Base-by-base conservation (phyloP, 2,113 vertebrate species). In the Numida meleagris region DNA sequence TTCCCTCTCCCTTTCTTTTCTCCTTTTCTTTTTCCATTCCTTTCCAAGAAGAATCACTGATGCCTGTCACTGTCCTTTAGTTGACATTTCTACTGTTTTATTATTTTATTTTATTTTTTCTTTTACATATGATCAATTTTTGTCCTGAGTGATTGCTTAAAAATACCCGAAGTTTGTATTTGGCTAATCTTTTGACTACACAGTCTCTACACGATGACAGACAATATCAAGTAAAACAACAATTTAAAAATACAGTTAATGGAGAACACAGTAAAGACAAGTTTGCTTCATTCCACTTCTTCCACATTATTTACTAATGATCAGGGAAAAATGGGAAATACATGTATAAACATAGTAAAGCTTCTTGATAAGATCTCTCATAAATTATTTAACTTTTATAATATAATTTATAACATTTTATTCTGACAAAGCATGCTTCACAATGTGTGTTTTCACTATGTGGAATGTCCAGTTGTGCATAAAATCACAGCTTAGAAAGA, bases 361-460 rank as follows among this genome's bases (percentile, higher is more conserved):
- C 29, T 73, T 80, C 43, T 75, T 43, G 63, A 90, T 34, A 92
- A 86, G 11, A 5, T 3, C 2, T 7, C 31, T 31, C 16, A 2
- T 63, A 77, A 88, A 50, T 79, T 88, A 82, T 57, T 87, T 84
- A 68, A 31, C 10, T 63, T n/a, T n/a, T n/a, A n/a, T n/a, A n/a
- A n/a, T n/a, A n/a, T n/a, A n/a, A n/a, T n/a, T 57, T 5, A 34
- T 31, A 40, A 75, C 4, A 43, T 73, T 65, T 72, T 68, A 21
- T 70, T 88, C 55, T 70, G 3, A 29, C 33, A 43, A 72, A 91
- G 10, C 12, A 67, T 24, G 6, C 81, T 80, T 55, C 27, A 71
- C 9, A 33, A 33, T 9, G 10, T 59, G 25, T 5, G 6, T 76
- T 91, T 87, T 50, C 50, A 57, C 53, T 46, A 50, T 14, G 17